Conservation (phyloP, 2,797 vertebrate genomes). For the Channallabes apus region DNA sequence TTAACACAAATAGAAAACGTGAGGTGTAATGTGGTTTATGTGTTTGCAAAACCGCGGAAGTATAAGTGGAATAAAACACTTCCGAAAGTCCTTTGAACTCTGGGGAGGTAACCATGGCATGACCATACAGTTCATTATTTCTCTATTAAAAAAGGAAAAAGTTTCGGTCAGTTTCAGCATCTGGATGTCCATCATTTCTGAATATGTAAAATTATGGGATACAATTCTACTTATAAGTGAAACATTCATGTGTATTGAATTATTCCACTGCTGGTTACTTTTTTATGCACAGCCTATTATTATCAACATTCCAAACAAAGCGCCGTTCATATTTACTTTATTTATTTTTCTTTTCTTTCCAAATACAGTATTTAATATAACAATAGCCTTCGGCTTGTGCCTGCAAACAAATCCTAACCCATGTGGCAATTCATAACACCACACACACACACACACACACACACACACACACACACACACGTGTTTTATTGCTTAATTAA, state of each 20-base stretch:
- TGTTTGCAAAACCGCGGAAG: not conserved
- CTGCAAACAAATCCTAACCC: not conserved
- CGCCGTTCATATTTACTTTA: not conserved
- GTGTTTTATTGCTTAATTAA: slow-evolving; percentile 1
- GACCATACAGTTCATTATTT: not conserved
- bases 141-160: not conserved
- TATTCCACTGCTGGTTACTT: not conserved
- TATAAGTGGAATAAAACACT: not conserved
- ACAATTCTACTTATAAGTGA: not conserved
- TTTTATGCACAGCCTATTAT: not conserved
- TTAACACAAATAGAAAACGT: not conserved
- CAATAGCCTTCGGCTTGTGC: not conserved
- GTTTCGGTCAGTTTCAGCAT: not conserved
- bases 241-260: not conserved
- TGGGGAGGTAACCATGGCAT: not conserved
- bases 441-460: not conserved
- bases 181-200: not conserved
- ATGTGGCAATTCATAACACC: not conserved
- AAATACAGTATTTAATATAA: not conserved
- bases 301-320: not conserved
- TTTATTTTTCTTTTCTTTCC: not conserved
- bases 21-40: not conserved
- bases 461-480: not conserved
- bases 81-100: not conserved
- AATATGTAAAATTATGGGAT: no score